Percentiles rank a stretch among this genome's conserved stretches.
Evolutionary conservation across 2,113 vertebrate species (phyloP).

Genomic region (Furnarius figulus): DNA sequence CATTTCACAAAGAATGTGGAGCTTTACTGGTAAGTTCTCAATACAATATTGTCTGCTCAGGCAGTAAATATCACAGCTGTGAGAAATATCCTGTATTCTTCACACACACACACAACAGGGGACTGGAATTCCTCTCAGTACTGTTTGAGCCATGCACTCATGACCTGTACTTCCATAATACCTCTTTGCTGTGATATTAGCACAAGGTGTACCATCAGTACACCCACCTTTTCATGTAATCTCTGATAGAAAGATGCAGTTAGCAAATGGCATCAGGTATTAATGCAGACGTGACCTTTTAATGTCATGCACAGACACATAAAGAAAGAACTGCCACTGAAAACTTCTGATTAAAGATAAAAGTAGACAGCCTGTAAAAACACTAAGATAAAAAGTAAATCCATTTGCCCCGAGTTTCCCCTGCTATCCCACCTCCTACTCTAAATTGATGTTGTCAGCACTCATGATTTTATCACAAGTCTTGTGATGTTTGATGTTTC

Average conservation of each 20-base stretch:
- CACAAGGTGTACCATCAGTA: not conserved
- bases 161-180: not conserved
- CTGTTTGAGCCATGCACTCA: not conserved
- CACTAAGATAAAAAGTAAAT: slow-evolving; percentile 61
- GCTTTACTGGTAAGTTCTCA: not conserved
- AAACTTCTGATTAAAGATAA: slow-evolving; percentile 60
- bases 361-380: slow-evolving; percentile 52
- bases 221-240: slow-evolving; percentile 20
- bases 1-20: not conserved
- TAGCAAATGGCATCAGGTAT: slow-evolving; percentile 21
- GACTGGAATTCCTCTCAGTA: not conserved
- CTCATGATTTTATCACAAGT: slow-evolving; percentile 62
- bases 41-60: not conserved
- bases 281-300: slow-evolving; percentile 51
- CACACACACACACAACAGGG: not conserved
- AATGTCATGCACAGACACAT: not conserved
- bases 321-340: slow-evolving; percentile 50
- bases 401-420: slow-evolving; percentile 55
- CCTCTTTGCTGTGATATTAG: slow-evolving; percentile 2
- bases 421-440: slow-evolving; percentile 59
- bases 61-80: not conserved
- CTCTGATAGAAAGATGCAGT: not conserved
- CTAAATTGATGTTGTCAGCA: slow-evolving; percentile 65
- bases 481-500: slow-evolving; percentile 67
- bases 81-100: not conserved